Conservation (phyloP, 92 coral and sea anemone species). For the Metridium senile region DNA sequence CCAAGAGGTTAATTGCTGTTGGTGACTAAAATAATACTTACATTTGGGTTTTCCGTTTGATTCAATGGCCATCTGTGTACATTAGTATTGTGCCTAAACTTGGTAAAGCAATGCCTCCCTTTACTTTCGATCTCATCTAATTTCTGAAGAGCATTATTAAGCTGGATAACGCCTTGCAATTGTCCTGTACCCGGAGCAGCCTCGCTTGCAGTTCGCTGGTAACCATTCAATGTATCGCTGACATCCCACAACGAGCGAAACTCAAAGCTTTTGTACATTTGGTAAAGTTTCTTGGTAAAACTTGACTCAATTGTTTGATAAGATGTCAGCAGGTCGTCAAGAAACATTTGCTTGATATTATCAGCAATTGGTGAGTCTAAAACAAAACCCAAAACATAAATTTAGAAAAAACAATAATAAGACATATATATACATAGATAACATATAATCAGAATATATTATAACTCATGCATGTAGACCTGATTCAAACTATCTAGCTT, state of each 20-base stretch:
- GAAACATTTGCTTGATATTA: not conserved
- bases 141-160: not conserved
- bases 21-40: no score
- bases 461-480: no score
- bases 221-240: not conserved
- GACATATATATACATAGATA: no score
- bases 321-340: constrained; percentile 4
- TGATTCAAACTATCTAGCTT: no score
- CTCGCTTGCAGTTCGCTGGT: not conserved
- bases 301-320: not conserved
- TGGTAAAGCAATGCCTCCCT: not conserved
- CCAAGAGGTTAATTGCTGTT: no score
- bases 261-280: constrained; percentile 3
- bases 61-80: not conserved
- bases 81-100: not conserved
- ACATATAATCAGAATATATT: no score
- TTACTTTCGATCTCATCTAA: not conserved
- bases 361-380: not conserved
- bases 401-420: no score
- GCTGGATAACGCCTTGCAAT: not conserved
- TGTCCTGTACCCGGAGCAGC: constrained; percentile 4
- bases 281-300: not conserved
- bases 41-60: not conserved
- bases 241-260: constrained; percentile 6
- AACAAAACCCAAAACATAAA: no score